Evolutionary conservation across 2,797 vertebrate species (phyloP), one percentile per base, ranked within the genome.

Genomic region (Hippoglossus hippoglossus): DNA sequence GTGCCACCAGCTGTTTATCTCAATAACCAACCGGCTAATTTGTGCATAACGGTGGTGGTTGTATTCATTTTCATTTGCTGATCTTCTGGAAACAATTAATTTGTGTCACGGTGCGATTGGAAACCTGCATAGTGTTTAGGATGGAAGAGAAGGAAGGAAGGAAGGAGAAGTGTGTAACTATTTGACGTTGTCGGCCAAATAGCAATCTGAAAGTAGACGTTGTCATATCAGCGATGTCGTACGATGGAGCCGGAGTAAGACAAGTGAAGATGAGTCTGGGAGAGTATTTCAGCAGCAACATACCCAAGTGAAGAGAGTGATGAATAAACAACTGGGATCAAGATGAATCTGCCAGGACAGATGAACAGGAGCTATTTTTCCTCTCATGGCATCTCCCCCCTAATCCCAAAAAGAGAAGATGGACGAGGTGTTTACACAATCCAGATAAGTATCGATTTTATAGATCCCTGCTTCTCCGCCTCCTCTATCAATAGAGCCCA

Each of bases 401-500:
- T 70, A 26, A 73, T 80, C 74, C 31, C 16, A 52, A 71, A 67
- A 72, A 25, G 60, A 52, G 64, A 78, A 79, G 86, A 84, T 74
- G 73, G 67, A 83, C 18, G 62, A 79, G 75, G 78, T 87, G 81
- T 85, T 79, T 85, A 71, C 58, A 63, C 63, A 82, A 41, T 82
- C 53, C 72, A 65, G 74, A 88, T 88, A 67, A 80, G 66, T 79
- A 82, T 81, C 34, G 87, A 89, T 86, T 85, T 87, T 72, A 83
- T 84, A 77, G 83, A 90, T 82, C 49, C 16, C 61, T 47, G 73
- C 60, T 53, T 66, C 75, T 57, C 65, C 50, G 66, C 47, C 69
- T 76, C 63, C 67, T 61, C 71, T 79, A 73, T 87, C 80, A 86
- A 75, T 77, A 31, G 52, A 82, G 67, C 55, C 73, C 76, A 87